Percentiles rank a stretch among this genome's conserved stretches.
Conservation (phyloP, 2,888 invertebrate genomes). For the Cloeon dipterum region DNA sequence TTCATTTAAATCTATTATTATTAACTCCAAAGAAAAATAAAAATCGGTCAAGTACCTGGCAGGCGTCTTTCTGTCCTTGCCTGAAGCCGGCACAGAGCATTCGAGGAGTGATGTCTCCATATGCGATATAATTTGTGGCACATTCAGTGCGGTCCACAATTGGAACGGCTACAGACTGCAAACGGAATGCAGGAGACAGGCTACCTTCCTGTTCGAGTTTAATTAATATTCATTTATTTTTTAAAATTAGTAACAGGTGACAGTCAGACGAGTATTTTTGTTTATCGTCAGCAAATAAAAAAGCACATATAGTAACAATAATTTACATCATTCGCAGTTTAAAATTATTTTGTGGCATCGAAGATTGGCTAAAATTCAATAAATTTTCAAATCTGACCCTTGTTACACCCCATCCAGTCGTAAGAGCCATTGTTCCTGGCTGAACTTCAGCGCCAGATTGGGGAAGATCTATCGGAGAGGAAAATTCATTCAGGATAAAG, state of each 20-base stretch:
- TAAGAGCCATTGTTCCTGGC: constrained; percentile 11
- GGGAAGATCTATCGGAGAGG: constrained; percentile 14
- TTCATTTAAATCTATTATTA: neutral
- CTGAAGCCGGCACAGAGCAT: neutral
- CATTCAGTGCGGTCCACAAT: neutral
- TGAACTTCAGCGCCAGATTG: constrained; percentile 6
- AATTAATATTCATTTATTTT: too few relatives aligned
- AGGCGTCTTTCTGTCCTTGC: neutral
- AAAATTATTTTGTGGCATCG: neutral
- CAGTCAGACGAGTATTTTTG: too few relatives aligned
- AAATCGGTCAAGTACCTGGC: too few relatives aligned
- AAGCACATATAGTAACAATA: too few relatives aligned
- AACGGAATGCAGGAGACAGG: neutral
- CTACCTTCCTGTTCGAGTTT: neutral
- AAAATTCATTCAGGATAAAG: constrained; percentile 11
- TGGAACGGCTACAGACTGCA: neutral
- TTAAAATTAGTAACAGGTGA: too few relatives aligned
- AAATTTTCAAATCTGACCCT: neutral
- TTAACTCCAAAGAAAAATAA: too few relatives aligned
- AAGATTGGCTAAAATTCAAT: neutral
- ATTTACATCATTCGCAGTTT: too few relatives aligned
- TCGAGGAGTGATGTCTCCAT: neutral
- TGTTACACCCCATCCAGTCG: constrained; percentile 15
- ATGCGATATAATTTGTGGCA: neutral
- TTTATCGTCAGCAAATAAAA: too few relatives aligned